These are phyloP conservation scores for Grapholita molesta DNA, from an alignment of 1,140 invertebrate genomes.

Conservation along the genomic window DNA sequence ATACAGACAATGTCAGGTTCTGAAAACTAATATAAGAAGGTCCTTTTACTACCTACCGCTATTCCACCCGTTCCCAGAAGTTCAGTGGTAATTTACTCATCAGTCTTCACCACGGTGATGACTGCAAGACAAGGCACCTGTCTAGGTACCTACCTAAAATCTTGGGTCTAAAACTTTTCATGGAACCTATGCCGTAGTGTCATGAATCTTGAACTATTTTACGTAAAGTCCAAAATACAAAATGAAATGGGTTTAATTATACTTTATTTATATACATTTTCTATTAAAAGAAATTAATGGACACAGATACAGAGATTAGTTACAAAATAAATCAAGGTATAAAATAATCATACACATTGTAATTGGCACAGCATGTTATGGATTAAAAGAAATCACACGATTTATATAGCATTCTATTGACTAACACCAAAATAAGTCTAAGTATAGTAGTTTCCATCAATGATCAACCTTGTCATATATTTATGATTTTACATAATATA, in stretches of 20 bases:
- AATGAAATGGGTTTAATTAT: not conserved
- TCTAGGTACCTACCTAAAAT: too few relatives aligned
- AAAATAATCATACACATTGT: not conserved
- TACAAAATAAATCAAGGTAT: not conserved
- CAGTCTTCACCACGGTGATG: too few relatives aligned
- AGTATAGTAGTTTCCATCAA: not conserved
- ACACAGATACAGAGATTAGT: not conserved
- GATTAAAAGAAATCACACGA: not conserved
- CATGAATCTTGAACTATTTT: too few relatives aligned
- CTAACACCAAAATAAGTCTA: not conserved
- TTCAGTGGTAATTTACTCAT: too few relatives aligned
- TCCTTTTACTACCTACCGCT: too few relatives aligned
- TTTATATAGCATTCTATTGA: not conserved
- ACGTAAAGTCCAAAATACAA: too few relatives aligned
- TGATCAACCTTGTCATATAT: not conserved
- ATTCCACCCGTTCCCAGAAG: too few relatives aligned
- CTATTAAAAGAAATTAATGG: not conserved
- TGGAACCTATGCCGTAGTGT: too few relatives aligned
- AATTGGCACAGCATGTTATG: not conserved
- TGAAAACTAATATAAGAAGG: too few relatives aligned
- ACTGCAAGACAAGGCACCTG: too few relatives aligned
- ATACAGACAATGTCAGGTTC: too few relatives aligned
- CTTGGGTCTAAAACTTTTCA: too few relatives aligned
- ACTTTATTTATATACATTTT: not conserved
- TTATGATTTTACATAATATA: not conserved